Conservation (phyloP, 2,797 vertebrate species). For the Lophius americanus region DNA sequence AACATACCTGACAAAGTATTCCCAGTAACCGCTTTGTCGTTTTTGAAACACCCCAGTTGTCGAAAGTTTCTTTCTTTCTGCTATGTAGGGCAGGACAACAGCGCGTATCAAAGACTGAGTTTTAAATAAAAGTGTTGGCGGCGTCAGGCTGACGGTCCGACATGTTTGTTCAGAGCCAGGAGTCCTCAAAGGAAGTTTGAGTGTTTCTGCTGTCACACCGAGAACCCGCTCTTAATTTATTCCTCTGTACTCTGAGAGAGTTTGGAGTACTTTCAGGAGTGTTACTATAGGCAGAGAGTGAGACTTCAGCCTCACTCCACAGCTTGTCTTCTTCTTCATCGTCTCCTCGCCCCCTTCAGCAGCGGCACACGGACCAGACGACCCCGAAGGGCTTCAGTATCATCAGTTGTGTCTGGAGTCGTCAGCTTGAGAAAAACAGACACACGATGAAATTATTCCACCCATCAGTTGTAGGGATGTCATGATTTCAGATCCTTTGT, state of each 20-base stretch:
- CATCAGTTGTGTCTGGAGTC: neutral
- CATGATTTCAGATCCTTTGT: no score
- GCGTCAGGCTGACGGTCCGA: neutral
- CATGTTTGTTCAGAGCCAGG: neutral
- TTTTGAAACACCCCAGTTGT: neutral
- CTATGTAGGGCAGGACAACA: conserved; percentile 14
- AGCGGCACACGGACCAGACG: neutral
- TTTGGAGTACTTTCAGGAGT: conserved; percentile 36
- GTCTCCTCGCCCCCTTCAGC: conserved; percentile 6
- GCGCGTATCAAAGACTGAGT: neutral
- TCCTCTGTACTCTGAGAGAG: conserved; percentile 20
- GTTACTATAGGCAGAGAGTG: conserved; percentile 26
- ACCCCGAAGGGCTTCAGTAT: no score
- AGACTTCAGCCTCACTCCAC: conserved; percentile 36
- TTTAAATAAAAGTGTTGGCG: neutral
- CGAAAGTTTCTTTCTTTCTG: neutral
- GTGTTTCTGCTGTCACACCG: neutral
- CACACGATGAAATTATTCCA: no score
- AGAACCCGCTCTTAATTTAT: conserved; percentile 18
- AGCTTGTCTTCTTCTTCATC: conserved; percentile 11
- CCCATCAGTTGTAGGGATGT: no score
- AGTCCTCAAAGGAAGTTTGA: conserved; percentile 3
- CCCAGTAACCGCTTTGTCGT: conserved; percentile 1
- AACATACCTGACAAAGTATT: conserved; percentile 51
- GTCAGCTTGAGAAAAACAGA: neutral